Evolutionary conservation across 37 sponge, comb jelly and placozoan genomes (phyloP), one percentile per base, ranked within the genome.

Genomic region (Petrosia ficiformis): DNA sequence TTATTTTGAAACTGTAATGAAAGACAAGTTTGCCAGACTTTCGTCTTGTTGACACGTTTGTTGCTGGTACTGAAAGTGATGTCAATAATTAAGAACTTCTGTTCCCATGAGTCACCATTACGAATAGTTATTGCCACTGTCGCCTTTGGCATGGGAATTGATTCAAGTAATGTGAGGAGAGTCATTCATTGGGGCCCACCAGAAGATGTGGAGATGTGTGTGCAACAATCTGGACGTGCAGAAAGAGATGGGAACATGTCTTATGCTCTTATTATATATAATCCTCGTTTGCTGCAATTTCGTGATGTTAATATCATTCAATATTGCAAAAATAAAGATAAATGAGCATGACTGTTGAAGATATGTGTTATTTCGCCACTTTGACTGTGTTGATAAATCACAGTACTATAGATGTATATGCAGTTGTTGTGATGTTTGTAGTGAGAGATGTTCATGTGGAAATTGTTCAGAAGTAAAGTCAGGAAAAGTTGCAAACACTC

Each of bases 91-190:
- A 76, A 4, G 72, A 71, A n/a, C n/a, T n/a, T n/a, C n/a, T 84
- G 76, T 64, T 35, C 65, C 48, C 28, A 37, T 14, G 72, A 77
- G 24, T 36, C 57, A 8, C 61, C 25, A 28, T 65, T 84, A 14
- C 59, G 78, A 38, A 39, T 84, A 42, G 77, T 77, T 4, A 70
- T 84, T 43, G 77, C 77, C 16, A 84, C 84, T 6, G 61, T 56
- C 30, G 84, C 84, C 14, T 84, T 77, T 77, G 84, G 84, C 21
- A 70, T 84, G 77, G 78, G 84, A 24, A 44, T 84, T 22, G 78
- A 84, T 59, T 82, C 70, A 56, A 75, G 75, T 35, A 70, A 82
- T 44, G 44, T 77, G 10, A 41, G 71, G 6, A 58, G 38, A 70
- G 33, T 84, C 35, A 63, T 84, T 60, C 71, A 84, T 64, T 77